A percentile compares a stretch with the other conserved stretches of the same genome.
phyloP scores from a whole-genome alignment of 1,140 invertebrate species.

The Planococcus citri region DNA sequence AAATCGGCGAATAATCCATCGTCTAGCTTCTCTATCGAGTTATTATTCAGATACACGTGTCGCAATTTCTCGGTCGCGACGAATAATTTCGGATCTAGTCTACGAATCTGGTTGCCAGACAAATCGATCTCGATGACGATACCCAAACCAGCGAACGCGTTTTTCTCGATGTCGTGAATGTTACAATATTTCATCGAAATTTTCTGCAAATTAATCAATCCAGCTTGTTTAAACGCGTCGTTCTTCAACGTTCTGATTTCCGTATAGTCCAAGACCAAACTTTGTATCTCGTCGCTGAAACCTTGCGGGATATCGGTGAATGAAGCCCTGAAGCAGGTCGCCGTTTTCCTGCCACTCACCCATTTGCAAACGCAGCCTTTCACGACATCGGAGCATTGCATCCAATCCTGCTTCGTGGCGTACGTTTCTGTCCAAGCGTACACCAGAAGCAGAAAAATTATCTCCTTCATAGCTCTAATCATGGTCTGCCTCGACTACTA shows the following conservation, averaged over 20 bases:
- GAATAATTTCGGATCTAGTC: slow-evolving; percentile 45
- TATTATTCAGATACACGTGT: slow-evolving; percentile 55
- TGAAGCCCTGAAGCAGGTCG: slow-evolving; percentile 54
- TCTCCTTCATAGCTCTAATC: neutral
- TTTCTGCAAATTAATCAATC: slow-evolving; percentile 66
- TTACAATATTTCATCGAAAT: slow-evolving; percentile 57
- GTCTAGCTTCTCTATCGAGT: slow-evolving; percentile 54
- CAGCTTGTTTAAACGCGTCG: slow-evolving; percentile 53
- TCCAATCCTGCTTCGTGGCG: neutral
- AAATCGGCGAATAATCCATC: slow-evolving; percentile 63
- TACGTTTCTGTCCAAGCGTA: neutral
- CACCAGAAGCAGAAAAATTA: neutral
- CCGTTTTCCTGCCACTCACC: slow-evolving; percentile 64
- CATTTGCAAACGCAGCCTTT: slow-evolving; percentile 57
- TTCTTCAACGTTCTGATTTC: slow-evolving; percentile 47
- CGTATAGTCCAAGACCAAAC: slow-evolving; percentile 60
- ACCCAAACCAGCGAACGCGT: slow-evolving; percentile 59
- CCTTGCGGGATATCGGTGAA: slow-evolving; percentile 52
- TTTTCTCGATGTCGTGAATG: slow-evolving; percentile 52
- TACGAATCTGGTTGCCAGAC: slow-evolving; percentile 47
- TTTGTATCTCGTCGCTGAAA: slow-evolving; percentile 58
- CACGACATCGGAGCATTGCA: slow-evolving; percentile 28
- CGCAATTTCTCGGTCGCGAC: slow-evolving; percentile 50
- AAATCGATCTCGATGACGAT: slow-evolving; percentile 78
- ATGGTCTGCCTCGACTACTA: neutral